A percentile compares a stretch with the other conserved stretches of the same genome.
These are phyloP conservation scores for Diploptera punctata DNA, from an alignment of 2,888 invertebrate genomes.

Conservation along the genomic window DNA sequence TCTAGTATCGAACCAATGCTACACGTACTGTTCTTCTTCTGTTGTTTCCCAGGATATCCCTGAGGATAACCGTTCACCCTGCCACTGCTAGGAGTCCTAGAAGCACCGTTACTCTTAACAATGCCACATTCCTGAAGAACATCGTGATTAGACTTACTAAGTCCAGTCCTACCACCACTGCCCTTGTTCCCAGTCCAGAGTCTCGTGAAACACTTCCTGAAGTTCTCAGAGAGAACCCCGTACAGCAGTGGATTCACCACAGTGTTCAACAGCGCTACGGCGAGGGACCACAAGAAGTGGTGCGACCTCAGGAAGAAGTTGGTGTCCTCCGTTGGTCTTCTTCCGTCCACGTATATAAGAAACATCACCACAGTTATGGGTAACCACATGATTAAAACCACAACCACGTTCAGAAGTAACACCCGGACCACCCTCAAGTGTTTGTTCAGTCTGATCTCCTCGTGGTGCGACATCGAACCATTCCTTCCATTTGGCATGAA, in stretches of 20 bases:
- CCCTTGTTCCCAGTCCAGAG: conserved; percentile 51
- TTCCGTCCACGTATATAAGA: conserved; percentile 62
- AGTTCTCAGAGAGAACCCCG: conserved; percentile 62
- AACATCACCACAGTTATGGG: conserved; percentile 61
- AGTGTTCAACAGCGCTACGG: conserved; percentile 61
- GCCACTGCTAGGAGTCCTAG: conserved; percentile 47
- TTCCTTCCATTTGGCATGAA: conserved; percentile 56
- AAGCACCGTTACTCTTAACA: conserved; percentile 38
- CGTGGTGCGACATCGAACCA: conserved; percentile 57
- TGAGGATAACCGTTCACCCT: conserved; percentile 45
- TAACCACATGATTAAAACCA: conserved; percentile 65
- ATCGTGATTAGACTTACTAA: conserved; percentile 33
- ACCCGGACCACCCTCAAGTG: conserved; percentile 62
- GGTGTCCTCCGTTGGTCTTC: conserved; percentile 57
- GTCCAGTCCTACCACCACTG: conserved; percentile 40
- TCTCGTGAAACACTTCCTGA: conserved; percentile 56
- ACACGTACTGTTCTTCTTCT: conserved; percentile 51
- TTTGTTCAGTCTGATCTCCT: conserved; percentile 60
- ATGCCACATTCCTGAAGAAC: background rate
- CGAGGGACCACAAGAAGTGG: conserved; percentile 60
- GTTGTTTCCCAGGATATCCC: conserved; percentile 45
- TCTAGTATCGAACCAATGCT: conserved; percentile 53
- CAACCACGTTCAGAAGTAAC: conserved; percentile 60
- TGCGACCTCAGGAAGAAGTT: conserved; percentile 60
- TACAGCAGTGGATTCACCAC: conserved; percentile 63